Base-by-base conservation (phyloP, 2,888 invertebrate species). In the Nysson spinosus region DNA sequence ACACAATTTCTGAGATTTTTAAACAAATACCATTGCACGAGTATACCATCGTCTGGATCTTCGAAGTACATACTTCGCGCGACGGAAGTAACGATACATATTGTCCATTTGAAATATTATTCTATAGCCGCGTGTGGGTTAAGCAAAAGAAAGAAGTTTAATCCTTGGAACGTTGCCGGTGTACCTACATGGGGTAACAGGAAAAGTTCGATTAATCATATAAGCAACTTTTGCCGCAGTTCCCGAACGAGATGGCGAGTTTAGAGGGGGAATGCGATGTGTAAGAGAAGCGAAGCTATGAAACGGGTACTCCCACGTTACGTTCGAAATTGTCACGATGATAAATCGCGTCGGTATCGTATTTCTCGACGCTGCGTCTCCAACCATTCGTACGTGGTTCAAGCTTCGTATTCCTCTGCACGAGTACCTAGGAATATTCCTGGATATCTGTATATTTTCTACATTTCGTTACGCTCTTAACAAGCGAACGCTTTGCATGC, bases 321-420 rank as follows among this genome's bases (percentile, higher is more conserved):
- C 58, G 64, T 70, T 70, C 55, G 64, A 72, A 79, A 73, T 77
- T 77, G 73, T 78, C 73, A 62, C 60, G 64, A 73, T 79, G 79
- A 79, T 79, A 78, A 79, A 79, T 79, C 69, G 72, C 26, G 49
- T 47, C 24, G 61, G 69, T 75, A 69, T 76, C 71, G 74, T 66
- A 47, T 75, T 58, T 72, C 61, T 64, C 56, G 49, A 40, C 37
- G 55, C 30, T 58, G 58, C 70, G 51, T 70, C 67, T 70, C 63
- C 67, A 42, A 40, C 51, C 57, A 40, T 66, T 62, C 67, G 57
- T 62, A 46, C 67, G 49, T 46, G 47, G 56, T 61, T 61, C 39
- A 57, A 65, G 40, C 69, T 34, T 47, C 54, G 47, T 20, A 43
- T 22, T 40, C 12, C 22, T 32, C 19, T 26, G 3, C 34, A 17